Percentiles rank a stretch among this genome's conserved stretches.
Conservation (phyloP, 2,797 vertebrate genomes). For the Spinus olivaceus region DNA sequence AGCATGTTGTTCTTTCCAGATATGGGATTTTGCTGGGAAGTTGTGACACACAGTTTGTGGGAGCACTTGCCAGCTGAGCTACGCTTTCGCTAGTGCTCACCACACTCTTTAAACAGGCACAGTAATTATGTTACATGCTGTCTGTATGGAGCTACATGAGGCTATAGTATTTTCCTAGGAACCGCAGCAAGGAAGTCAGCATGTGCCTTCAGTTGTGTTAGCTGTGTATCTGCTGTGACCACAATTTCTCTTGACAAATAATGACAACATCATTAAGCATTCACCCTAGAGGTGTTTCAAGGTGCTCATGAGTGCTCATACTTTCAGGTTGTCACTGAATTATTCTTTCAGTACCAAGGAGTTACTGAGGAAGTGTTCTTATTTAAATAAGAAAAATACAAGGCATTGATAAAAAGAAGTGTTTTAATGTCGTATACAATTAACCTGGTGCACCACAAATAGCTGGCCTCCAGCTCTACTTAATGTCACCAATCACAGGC, state of each 20-base stretch:
- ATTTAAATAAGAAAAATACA: background rate
- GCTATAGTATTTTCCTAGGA: background rate
- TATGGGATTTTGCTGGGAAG: background rate
- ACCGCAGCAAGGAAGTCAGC: background rate
- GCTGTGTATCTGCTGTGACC: background rate
- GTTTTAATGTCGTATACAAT: background rate
- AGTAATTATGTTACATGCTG: background rate
- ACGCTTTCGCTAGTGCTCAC: conserved; percentile 1
- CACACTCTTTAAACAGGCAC: background rate
- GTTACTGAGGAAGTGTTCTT: background rate
- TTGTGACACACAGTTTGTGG: background rate
- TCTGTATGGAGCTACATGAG: background rate
- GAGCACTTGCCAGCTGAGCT: conserved; percentile 3
- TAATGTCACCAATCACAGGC: background rate
- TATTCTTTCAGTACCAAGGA: background rate
- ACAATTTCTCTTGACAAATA: background rate
- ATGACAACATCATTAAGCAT: background rate
- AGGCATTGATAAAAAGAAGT: background rate
- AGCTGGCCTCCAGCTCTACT: background rate
- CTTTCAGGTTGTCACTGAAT: background rate
- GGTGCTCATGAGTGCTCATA: background rate
- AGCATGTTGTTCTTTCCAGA: background rate
- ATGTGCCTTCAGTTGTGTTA: background rate
- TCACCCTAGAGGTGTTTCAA: background rate
- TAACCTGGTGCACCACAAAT: background rate